These are phyloP conservation scores for Unio pictorum DNA, from an alignment of 2,888 invertebrate genomes.

Conservation along the genomic window DNA sequence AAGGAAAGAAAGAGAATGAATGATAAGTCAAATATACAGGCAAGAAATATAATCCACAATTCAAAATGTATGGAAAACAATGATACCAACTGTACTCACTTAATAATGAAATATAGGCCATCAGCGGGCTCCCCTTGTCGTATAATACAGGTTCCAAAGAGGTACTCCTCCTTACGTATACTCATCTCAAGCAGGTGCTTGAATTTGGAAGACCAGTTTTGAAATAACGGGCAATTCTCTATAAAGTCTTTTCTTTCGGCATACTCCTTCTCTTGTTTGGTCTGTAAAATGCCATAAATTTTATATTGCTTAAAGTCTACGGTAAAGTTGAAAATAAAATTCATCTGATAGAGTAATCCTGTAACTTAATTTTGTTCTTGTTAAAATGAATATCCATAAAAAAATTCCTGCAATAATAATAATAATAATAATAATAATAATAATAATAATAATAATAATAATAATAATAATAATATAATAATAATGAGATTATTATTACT, in stretches of 20 bases:
- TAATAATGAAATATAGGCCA: slow-evolving; percentile 64
- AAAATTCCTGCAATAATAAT: neutral
- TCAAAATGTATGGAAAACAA: too few relatives aligned
- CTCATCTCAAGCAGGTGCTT: slow-evolving; percentile 64
- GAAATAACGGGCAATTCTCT: slow-evolving; percentile 50
- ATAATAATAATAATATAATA: too few relatives aligned
- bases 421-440: neutral
- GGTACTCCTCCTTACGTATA: slow-evolving; percentile 57
- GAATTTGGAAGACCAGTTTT: slow-evolving; percentile 59
- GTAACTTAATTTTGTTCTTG: too few relatives aligned
- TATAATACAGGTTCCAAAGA: slow-evolving; percentile 57
- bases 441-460: neutral
- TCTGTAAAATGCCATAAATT: slow-evolving; percentile 29
- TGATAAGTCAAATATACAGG: too few relatives aligned
- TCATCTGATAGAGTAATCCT: too few relatives aligned
- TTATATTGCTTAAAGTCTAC: neutral
- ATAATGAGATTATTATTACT: too few relatives aligned
- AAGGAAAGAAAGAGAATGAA: too few relatives aligned
- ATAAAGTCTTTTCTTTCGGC: slow-evolving; percentile 60
- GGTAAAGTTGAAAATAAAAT: too few relatives aligned
- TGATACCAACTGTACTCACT: slow-evolving; percentile 31
- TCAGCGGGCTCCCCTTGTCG: slow-evolving; percentile 59
- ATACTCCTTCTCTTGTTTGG: slow-evolving; percentile 62
- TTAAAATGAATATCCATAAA: neutral
- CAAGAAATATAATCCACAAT: too few relatives aligned